Conservation (phyloP, 2,113 vertebrate species). For the Eleginops maclovinus region DNA sequence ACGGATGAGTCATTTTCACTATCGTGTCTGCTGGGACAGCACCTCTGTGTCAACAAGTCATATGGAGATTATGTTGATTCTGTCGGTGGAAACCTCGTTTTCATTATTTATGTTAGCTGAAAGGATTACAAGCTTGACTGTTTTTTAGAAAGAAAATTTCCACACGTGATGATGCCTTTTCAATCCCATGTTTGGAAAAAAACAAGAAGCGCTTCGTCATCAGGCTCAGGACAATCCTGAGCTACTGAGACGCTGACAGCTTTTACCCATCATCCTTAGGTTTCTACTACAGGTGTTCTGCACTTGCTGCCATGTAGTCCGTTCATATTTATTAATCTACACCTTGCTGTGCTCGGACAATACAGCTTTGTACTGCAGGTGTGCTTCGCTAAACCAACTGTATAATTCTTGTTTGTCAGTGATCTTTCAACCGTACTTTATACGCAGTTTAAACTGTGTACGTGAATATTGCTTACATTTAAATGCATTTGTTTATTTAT, state of each 20-base stretch:
- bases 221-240: slow-evolving; percentile 18
- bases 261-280: slow-evolving; percentile 29
- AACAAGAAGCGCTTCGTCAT: slow-evolving; percentile 25
- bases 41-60: slow-evolving; percentile 45
- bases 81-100: slow-evolving; percentile 16
- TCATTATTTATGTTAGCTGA: not conserved
- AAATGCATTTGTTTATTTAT: not conserved
- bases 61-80: slow-evolving; percentile 12
- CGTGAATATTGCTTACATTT: not conserved
- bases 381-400: not conserved
- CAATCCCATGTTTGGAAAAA: slow-evolving; percentile 11
- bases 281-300: slow-evolving; percentile 10
- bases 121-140: slow-evolving; percentile 15
- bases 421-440: not conserved
- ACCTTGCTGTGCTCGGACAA: not conserved
- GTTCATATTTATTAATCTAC: not conserved
- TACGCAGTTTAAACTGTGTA: not conserved
- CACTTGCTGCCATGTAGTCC: not conserved
- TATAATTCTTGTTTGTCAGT: not conserved
- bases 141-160: slow-evolving; percentile 7
- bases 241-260: slow-evolving; percentile 28
- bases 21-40: slow-evolving; percentile 30
- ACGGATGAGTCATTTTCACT: slow-evolving; percentile 64
- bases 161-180: slow-evolving; percentile 17
- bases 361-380: not conserved